Evolutionary conservation across 2,113 vertebrate genomes (phyloP).

Genomic region (Rhegmatorhina hoffmannsi): DNA sequence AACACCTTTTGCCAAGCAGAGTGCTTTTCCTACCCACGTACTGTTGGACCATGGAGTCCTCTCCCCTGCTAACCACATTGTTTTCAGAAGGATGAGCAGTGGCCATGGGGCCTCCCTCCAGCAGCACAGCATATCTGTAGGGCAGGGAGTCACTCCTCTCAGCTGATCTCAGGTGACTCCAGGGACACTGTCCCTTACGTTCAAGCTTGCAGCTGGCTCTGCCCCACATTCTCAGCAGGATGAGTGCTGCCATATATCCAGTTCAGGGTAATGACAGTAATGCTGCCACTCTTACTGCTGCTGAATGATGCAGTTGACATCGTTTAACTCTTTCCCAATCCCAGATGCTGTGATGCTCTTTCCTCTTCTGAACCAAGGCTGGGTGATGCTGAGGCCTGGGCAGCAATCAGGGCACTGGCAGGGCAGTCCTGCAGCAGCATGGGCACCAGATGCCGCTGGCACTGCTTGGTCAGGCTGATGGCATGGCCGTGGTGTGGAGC

Average conservation of each 20-base stretch:
- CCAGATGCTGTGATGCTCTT: neutral
- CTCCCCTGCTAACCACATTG: neutral
- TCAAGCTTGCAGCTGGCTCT: fast-evolving
- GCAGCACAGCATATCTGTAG: neutral
- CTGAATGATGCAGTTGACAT: no score
- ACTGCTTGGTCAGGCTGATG: neutral
- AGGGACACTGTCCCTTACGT: neutral
- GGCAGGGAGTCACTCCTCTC: neutral
- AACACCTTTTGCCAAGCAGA: neutral
- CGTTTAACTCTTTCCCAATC: neutral
- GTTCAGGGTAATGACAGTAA: no score
- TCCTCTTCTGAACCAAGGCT: neutral
- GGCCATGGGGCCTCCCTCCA: neutral
- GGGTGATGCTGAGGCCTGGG: neutral
- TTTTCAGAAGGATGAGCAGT: fast-evolving
- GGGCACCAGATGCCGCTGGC: fast-evolving
- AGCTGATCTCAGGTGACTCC: neutral
- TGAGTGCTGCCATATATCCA: neutral
- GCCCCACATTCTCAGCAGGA: neutral
- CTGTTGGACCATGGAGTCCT: fast-evolving
- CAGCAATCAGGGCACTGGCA: neutral
- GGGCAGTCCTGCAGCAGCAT: neutral
- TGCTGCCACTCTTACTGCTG: neutral
- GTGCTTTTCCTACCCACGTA: neutral
- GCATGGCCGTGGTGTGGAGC: fast-evolving